Percentiles rank a stretch among this genome's conserved stretches.
Conservation (phyloP, 2,888 invertebrate genomes). For the Scrobipalpa costella region DNA sequence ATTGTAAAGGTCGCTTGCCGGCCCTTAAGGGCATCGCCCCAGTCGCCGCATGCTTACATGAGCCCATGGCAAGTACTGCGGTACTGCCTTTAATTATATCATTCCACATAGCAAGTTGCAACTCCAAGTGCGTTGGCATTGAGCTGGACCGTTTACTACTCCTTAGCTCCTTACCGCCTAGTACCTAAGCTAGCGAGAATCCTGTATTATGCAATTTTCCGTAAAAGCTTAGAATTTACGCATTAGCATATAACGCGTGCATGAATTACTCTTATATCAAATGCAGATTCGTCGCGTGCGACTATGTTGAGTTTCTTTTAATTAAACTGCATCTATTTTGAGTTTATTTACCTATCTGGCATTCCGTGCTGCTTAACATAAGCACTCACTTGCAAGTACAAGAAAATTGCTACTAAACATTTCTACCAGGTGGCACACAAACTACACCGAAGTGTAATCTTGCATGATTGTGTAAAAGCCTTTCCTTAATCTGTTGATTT, state of each 20-base stretch:
- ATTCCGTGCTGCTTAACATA: neutral
- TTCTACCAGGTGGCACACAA: neutral
- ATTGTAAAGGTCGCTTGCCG: slow-evolving; percentile 69
- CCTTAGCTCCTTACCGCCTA: neutral
- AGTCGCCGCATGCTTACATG: slow-evolving; percentile 38
- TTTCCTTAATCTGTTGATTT: slow-evolving; percentile 16
- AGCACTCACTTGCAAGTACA: neutral
- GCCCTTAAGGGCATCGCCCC: slow-evolving; percentile 63
- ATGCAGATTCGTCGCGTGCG: slow-evolving; percentile 4
- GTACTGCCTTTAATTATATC: slow-evolving; percentile 38
- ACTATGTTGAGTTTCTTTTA: neutral
- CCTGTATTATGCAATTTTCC: slow-evolving; percentile 28
- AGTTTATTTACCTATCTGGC: neutral
- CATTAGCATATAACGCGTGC: slow-evolving; percentile 4
- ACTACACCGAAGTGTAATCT: neutral
- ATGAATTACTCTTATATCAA: slow-evolving; percentile 9
- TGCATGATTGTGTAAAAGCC: neutral
- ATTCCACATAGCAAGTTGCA: slow-evolving; percentile 21
- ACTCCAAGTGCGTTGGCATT: slow-evolving; percentile 24
- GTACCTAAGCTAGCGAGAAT: slow-evolving; percentile 30
- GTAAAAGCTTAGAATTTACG: slow-evolving; percentile 17
- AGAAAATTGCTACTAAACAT: neutral
- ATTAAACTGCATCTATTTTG: neutral
- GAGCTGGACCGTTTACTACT: slow-evolving; percentile 25
- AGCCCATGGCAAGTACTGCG: slow-evolving; percentile 36